A percentile compares a stretch with the other conserved stretches of the same genome.
Evolutionary conservation across 2,888 invertebrate species (phyloP).

Genomic region (Tetragonula carbonaria): DNA sequence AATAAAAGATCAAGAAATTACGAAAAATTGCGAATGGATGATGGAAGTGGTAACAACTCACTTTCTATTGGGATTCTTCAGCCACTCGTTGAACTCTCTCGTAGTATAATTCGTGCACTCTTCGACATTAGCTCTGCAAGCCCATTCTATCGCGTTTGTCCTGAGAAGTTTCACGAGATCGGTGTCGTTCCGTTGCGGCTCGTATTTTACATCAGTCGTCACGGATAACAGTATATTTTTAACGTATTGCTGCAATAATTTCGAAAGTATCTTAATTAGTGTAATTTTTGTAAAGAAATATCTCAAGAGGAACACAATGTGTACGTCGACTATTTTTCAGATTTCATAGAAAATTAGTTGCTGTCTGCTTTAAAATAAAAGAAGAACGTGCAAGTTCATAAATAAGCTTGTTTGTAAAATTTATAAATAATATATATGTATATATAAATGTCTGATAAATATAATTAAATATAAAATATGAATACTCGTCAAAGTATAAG

Average conservation of each 20-base stretch:
- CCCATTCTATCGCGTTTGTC: conserved; percentile 86
- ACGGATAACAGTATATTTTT: conserved; percentile 1
- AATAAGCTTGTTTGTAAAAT: neutral
- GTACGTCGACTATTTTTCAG: neutral
- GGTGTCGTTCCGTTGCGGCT: conserved; percentile 82
- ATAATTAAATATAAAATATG: too few relatives aligned
- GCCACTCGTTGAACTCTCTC: conserved; percentile 35
- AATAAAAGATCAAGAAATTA: too few relatives aligned
- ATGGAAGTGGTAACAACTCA: conserved; percentile 15
- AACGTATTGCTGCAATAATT: conserved; percentile 49
- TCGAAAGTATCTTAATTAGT: neutral
- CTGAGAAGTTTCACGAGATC: conserved; percentile 87
- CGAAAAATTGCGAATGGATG: too few relatives aligned
- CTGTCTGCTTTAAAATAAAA: neutral
- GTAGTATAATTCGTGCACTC: conserved; percentile 86
- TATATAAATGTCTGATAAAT: too few relatives aligned
- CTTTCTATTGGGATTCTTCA: neutral
- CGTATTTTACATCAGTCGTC: conserved; percentile 44
- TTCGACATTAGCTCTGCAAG: conserved; percentile 87
- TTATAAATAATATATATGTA: too few relatives aligned
- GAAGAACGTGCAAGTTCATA: neutral
- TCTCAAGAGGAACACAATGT: neutral
- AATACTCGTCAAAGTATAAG: too few relatives aligned
- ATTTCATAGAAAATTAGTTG: neutral
- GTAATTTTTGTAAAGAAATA: neutral